Evolutionary conservation across 2,888 invertebrate species (phyloP), one percentile per base, ranked within the genome.

Genomic region (Synergus gifuensis): DNA sequence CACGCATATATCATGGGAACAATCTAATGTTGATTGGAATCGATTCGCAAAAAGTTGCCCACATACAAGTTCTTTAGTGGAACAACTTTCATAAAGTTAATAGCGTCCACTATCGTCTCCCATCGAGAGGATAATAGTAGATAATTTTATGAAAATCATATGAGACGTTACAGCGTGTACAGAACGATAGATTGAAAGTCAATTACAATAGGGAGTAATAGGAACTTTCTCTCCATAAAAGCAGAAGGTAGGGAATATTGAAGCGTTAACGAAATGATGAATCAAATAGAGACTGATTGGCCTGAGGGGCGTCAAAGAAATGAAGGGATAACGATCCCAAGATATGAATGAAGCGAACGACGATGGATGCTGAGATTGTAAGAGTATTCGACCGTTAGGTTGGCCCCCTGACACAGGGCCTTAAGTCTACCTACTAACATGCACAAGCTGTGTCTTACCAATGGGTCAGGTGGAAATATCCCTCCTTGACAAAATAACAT

Each of bases 321-420:
- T 54, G 36, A 28, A 69, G 49, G 79, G 67, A 77, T 78, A 79
- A 76, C 82, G 79, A 83, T 78, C 76, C 78, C 60, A 78, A 73
- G 67, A 77, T 78, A 81, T 83, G 82, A 83, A 83, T 83, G 83
- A 76, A 82, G 79, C 84, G 76, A 84, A 81, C 81, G 83, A 78
- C 84, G 83, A 78, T 77, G 80, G 86, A 86, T 83, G 87, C 85
- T 85, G 87, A 78, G 82, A 78, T 81, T 79, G 78, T 76, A 81
- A 79, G 83, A 85, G 82, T 83, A 82, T 84, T 82, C 84, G 85
- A 90, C 90, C 90, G 90, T 90, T 90, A 90, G 86, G 85, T 90
- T 90, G 90, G 89, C 90, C 90, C 89, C 87, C 89, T 90, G 89
- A 90, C 90, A 90, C 88, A 90, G 86, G 89, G 89, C 85, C 85